Evolutionary conservation across 2,113 vertebrate genomes (phyloP), one percentile per base, ranked within the genome.

Genomic region (Ifrita kowaldi): DNA sequence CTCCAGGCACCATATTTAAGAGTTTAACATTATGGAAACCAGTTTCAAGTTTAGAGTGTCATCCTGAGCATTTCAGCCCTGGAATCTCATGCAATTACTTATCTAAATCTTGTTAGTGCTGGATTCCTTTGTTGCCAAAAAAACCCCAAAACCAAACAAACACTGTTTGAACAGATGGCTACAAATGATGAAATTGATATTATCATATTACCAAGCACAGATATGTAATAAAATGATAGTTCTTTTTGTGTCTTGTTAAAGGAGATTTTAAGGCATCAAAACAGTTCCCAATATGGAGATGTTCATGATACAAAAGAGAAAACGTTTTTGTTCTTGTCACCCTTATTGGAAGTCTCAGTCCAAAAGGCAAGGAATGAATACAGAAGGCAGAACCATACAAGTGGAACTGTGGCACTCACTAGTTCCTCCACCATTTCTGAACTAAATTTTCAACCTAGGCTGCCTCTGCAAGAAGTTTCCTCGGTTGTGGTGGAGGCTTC

Each of bases 401-500:
- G 64, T 28, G 22, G 21, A 33, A 21, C 21, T 86, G 53, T 68
- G 53, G 41, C 17, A 22, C 22, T 74, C 32, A 17, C 16, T 42
- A 6, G 9, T 41, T 90, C 33, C 27, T 79, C 67, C 55, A 23
- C 6, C 33, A 14, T 62, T 55, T 81, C 74, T 68, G 39, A 87
- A 37, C 9, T 5, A 9, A 32, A 24, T 76, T 87, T 59, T 65
- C 44, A 67, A 32, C 20, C 6, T 10, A 17, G 16, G 6, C 22
- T 78, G 37, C 24, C 52, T 73, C 49, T 84, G 37, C 11, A 52
- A 20, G 16, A 33, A 33, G 3, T 56, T 75, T 71, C 22, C 64
- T 60, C 1, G 2, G 8, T 7, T 69, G 41, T 1, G 2, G 12
- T 39, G 28, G 20, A 69, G 16, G 10, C 7, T 33, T 57, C 46